Evolutionary conservation across 2,888 invertebrate genomes (phyloP).

Genomic region (Noctua comes): DNA sequence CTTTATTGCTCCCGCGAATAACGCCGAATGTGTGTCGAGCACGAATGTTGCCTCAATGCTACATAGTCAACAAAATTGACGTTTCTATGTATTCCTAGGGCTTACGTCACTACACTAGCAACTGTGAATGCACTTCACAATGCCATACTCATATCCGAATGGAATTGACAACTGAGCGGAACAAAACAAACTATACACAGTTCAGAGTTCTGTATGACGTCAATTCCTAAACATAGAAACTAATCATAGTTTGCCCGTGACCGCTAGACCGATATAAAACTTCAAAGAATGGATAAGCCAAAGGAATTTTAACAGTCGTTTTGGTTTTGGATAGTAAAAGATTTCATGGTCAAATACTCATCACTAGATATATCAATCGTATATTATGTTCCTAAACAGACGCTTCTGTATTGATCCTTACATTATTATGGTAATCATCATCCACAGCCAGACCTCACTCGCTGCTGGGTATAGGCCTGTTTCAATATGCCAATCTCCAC

Average conservation of each 20-base stretch:
- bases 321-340: slow-evolving; percentile 35
- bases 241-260: slow-evolving; percentile 52
- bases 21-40: slow-evolving; percentile 60
- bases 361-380: not conserved
- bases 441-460: not conserved
- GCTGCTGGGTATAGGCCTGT: not conserved
- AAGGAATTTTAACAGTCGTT: slow-evolving; percentile 34
- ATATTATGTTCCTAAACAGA: slow-evolving; percentile 9
- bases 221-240: slow-evolving; percentile 45
- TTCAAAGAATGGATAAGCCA: slow-evolving; percentile 30
- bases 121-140: slow-evolving; percentile 51
- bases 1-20: slow-evolving; percentile 77
- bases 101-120: slow-evolving; percentile 44
- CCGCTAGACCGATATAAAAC: slow-evolving; percentile 45
- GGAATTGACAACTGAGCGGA: slow-evolving; percentile 40
- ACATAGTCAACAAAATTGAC: slow-evolving; percentile 58
- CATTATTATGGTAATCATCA: not conserved
- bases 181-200: slow-evolving; percentile 51
- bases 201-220: slow-evolving; percentile 40
- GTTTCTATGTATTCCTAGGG: slow-evolving; percentile 48
- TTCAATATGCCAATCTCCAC: not conserved
- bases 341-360: slow-evolving; percentile 12
- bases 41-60: slow-evolving; percentile 57
- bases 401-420: not conserved
- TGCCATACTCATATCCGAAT: slow-evolving; percentile 46